phyloP scores from a whole-genome alignment of 2,113 vertebrate species.

The Elanus axillaris region DNA sequence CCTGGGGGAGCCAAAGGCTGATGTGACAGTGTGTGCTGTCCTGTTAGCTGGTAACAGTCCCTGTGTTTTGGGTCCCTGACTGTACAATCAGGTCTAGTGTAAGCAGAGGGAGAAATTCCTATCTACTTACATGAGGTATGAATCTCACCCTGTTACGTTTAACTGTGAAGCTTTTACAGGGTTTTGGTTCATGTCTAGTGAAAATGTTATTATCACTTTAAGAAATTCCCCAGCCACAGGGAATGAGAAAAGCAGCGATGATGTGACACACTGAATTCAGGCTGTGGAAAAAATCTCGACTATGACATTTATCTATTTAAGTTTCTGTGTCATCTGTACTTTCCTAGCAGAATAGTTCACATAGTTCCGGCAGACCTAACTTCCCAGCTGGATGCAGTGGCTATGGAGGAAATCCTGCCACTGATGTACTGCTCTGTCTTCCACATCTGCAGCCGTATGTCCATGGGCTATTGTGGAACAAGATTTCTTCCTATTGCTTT shows the following conservation, averaged over 20 bases:
- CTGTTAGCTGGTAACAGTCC: not conserved
- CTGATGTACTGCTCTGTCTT: not conserved
- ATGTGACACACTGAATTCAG: not conserved
- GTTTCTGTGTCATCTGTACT: not conserved
- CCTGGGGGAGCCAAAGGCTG: not conserved
- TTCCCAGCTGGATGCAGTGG: not conserved
- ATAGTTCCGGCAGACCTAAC: not conserved
- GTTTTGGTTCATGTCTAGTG: not conserved
- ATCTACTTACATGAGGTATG: accelerated
- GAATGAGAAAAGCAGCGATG: not conserved
- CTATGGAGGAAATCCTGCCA: not conserved
- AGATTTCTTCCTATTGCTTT: not conserved
- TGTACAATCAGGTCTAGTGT: not conserved
- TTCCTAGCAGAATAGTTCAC: not conserved
- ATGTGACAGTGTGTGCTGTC: not conserved
- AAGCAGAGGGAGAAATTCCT: not conserved
- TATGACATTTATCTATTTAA: not conserved
- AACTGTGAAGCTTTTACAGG: not conserved
- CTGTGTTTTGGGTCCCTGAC: not conserved
- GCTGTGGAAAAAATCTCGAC: constrained; percentile 22
- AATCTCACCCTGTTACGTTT: not conserved
- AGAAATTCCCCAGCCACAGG: not conserved
- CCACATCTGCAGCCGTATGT: not conserved
- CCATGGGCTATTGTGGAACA: not conserved
- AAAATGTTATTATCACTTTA: not conserved